Evolutionary conservation across 2,888 invertebrate species (phyloP).

Genomic region (Sinodicranocentrus sp.): DNA sequence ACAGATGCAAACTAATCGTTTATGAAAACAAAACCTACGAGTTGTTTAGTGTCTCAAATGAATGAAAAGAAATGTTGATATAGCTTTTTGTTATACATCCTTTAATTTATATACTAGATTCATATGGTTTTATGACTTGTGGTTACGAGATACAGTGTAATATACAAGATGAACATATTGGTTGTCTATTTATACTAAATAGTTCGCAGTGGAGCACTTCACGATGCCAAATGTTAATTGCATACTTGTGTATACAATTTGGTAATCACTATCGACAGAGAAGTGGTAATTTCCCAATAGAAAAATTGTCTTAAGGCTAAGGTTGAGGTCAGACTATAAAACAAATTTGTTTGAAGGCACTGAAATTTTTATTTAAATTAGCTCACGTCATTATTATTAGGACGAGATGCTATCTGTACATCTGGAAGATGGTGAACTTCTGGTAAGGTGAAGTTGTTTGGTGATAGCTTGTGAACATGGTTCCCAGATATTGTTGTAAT

Average conservation of each 20-base stretch:
- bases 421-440: not conserved
- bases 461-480: not conserved
- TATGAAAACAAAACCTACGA: not conserved
- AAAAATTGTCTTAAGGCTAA: slow-evolving; percentile 28
- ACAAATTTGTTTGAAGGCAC: not conserved
- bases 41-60: not conserved
- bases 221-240: too few species aligned
- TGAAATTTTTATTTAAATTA: not conserved
- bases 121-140: too few species aligned
- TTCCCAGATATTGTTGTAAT: slow-evolving; percentile 22
- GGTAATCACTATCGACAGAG: too few species aligned
- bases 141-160: too few species aligned
- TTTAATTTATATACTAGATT: too few species aligned
- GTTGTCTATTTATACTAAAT: too few species aligned
- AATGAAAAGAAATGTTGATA: not conserved
- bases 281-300: too few species aligned
- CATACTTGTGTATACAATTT: too few species aligned
- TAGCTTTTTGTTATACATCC: too few species aligned
- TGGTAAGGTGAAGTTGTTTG: not conserved
- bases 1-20: not conserved
- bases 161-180: too few species aligned
- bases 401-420: not conserved
- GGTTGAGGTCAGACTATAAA: slow-evolving; percentile 11
- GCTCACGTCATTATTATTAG: not conserved
- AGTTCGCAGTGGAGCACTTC: too few species aligned